Conservation (phyloP, 2,113 vertebrate species). For the Sterrhoptilus dennistouni region DNA sequence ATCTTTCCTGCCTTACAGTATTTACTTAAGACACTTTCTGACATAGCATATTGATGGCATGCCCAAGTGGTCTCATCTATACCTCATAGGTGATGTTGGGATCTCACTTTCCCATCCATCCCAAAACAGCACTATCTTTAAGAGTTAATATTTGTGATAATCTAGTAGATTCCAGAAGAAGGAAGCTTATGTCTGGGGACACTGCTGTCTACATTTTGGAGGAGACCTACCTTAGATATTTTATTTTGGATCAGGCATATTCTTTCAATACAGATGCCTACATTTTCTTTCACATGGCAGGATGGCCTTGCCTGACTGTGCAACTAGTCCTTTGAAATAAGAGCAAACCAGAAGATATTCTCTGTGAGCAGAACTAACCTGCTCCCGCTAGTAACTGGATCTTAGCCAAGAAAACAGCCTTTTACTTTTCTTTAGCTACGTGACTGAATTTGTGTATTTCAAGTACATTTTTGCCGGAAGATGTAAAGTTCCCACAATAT, state of each 20-base stretch:
- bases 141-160: neutral
- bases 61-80: neutral
- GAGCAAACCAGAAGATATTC: neutral
- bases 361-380: neutral
- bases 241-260: neutral
- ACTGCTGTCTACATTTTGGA: neutral
- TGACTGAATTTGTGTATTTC: neutral
- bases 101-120: neutral
- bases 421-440: neutral
- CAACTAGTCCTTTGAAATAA: neutral
- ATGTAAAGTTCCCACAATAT: neutral
- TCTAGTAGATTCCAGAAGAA: neutral
- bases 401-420: neutral
- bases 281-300: neutral
- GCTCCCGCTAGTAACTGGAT: neutral
- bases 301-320: neutral
- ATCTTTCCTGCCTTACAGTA: neutral
- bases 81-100: fast-evolving
- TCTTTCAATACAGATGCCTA: neutral
- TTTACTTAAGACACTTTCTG: neutral
- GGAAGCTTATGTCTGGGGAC: neutral
- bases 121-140: neutral
- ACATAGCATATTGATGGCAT: neutral
- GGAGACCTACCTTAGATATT: neutral
- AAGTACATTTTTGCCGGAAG: neutral